Conservation (phyloP, 2,888 invertebrate genomes). For the Argyresthia albistria region DNA sequence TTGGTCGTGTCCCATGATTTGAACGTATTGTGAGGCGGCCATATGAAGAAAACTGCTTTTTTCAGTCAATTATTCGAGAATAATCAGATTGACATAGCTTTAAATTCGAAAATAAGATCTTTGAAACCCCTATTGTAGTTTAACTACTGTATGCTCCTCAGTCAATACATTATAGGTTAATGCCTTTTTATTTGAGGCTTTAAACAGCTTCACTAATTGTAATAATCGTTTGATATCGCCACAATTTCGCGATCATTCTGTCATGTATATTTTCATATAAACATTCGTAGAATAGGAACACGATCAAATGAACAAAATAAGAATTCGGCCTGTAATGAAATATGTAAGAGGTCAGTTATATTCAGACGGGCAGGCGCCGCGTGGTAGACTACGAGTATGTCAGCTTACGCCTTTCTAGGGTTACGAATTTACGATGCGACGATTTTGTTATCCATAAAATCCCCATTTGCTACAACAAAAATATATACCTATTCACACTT, state of each 20-base stretch:
- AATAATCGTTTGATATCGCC: conserved; percentile 9
- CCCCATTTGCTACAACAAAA: too few species aligned
- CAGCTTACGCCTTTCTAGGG: too few species aligned
- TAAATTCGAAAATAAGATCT: too few species aligned
- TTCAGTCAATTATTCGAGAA: too few species aligned
- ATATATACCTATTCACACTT: too few species aligned
- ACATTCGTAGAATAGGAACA: conserved; percentile 23
- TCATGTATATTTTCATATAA: conserved; percentile 21
- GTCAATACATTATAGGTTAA: too few species aligned
- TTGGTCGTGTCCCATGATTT: conserved; percentile 28
- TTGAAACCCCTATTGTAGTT: too few species aligned
- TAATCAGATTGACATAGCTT: not conserved
- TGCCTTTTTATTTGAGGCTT: too few species aligned
- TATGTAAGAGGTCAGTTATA: conserved; percentile 10
- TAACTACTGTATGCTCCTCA: too few species aligned
- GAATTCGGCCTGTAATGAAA: conserved; percentile 11
- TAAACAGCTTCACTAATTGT: too few species aligned
- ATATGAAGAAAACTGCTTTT: not conserved
- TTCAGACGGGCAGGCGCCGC: conserved; percentile 18
- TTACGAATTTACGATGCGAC: too few species aligned
- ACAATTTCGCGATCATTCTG: conserved; percentile 17
- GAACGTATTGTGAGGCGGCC: not conserved
- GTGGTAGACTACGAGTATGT: conserved; percentile 3
- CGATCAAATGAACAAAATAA: conserved; percentile 20
- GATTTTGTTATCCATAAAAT: too few species aligned